phyloP scores from a whole-genome alignment of 2,888 invertebrate species.

The Galerucella pusilla region DNA sequence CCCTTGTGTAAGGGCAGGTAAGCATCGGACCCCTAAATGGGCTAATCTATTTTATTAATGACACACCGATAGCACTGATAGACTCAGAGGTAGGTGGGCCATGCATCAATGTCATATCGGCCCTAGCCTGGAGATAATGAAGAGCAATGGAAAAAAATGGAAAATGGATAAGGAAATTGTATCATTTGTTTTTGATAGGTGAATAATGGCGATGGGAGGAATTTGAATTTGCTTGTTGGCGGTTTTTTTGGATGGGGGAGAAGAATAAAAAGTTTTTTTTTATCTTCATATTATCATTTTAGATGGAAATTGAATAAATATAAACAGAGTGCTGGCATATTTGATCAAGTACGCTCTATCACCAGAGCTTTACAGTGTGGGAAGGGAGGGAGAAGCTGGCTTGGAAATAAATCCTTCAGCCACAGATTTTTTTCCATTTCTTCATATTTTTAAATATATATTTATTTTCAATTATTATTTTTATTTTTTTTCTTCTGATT shows the following conservation, averaged over 20 bases:
- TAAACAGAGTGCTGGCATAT: too few species aligned
- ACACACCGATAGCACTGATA: slow-evolving; percentile 35
- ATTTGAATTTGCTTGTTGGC: slow-evolving; percentile 12
- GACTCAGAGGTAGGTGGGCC: slow-evolving; percentile 30
- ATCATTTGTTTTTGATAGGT: slow-evolving; percentile 29
- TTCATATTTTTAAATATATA: too few species aligned
- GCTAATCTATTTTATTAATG: slow-evolving; percentile 42
- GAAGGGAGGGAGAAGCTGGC: too few species aligned
- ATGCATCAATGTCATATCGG: slow-evolving; percentile 39
- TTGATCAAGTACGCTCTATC: too few species aligned
- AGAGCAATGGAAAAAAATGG: slow-evolving; percentile 31
- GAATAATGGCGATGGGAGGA: slow-evolving; percentile 16
- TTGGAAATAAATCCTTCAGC: too few species aligned
- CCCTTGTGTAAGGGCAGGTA: slow-evolving; percentile 26
- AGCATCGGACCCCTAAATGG: slow-evolving; percentile 25
- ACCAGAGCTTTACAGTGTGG: too few species aligned
- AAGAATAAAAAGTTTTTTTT: too few species aligned
- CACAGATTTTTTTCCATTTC: too few species aligned
- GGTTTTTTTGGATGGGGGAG: not conserved
- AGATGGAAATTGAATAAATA: too few species aligned
- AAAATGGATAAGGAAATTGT: slow-evolving; percentile 39
- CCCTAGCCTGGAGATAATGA: slow-evolving; percentile 27
- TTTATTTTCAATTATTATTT: too few species aligned
- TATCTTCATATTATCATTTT: too few species aligned
- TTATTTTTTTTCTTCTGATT: too few species aligned